A percentile compares a stretch with the other conserved stretches of the same genome.
Conservation (phyloP, 53 echinoderm and acorn worm species). For the Echinarachnius parma region DNA sequence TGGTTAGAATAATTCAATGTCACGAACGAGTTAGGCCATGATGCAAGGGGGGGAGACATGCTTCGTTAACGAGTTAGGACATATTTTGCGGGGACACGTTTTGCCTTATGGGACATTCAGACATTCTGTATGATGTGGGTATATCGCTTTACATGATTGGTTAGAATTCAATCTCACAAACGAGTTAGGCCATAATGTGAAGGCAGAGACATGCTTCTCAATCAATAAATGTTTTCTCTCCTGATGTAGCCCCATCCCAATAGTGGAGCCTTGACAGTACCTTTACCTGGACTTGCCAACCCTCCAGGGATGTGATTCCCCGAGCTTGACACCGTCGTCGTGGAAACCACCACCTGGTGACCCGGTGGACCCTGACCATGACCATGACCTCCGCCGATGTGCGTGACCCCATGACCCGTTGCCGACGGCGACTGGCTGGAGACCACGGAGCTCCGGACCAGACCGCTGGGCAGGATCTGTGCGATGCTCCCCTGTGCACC, state of each 20-base stretch:
- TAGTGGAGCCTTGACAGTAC: slow-evolving; percentile 67
- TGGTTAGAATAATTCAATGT: no score
- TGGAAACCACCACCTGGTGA: slow-evolving; percentile 47
- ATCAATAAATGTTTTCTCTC: no score
- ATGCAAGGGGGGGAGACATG: no score
- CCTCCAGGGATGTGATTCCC: slow-evolving; percentile 39
- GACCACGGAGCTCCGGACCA: slow-evolving; percentile 18
- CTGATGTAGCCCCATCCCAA: slow-evolving; percentile 40
- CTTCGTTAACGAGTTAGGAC: no score
- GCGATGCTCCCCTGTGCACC: slow-evolving; percentile 16
- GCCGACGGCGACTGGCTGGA: slow-evolving; percentile 17
- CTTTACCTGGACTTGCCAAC: slow-evolving; percentile 68
- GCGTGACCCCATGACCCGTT: slow-evolving; percentile 2
- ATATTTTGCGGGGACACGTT: no score
- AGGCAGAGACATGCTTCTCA: no score
- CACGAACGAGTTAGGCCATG: no score
- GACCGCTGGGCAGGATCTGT: slow-evolving; percentile 28
- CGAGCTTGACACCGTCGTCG: slow-evolving; percentile 36
- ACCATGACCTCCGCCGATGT: background rate
- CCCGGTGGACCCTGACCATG: slow-evolving; percentile 9
- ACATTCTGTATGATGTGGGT: no score
- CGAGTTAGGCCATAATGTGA: no score
- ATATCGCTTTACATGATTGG: no score
- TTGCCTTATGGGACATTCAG: no score
- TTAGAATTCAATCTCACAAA: no score